phyloP scores from a whole-genome alignment of 1,140 invertebrate species.

The Phenacoccus solenopsis region DNA sequence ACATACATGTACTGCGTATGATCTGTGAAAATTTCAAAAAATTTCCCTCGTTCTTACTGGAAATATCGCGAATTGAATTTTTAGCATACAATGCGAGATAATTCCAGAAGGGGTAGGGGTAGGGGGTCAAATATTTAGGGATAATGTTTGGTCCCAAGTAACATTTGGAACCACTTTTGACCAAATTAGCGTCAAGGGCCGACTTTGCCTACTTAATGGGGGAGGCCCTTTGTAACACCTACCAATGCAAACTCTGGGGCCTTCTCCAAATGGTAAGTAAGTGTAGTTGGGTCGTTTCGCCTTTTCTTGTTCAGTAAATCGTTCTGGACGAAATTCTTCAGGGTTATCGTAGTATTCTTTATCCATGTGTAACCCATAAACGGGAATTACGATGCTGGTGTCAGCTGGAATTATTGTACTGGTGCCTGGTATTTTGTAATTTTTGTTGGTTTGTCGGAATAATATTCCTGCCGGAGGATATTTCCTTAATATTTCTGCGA shows the following conservation, averaged over 20 bases:
- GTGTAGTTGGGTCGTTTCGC: conserved; percentile 31
- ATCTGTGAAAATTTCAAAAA: too few species aligned
- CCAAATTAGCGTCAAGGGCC: too few species aligned
- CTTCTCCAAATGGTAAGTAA: conserved; percentile 54
- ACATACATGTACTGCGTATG: too few species aligned
- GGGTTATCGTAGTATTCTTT: conserved; percentile 49
- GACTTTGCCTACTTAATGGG: too few species aligned
- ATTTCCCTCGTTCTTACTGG: too few species aligned
- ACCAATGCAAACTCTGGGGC: conserved; percentile 52
- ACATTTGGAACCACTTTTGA: too few species aligned
- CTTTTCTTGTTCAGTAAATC: conserved; percentile 29
- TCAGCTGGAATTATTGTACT: conserved; percentile 37
- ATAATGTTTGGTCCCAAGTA: conserved; percentile 37
- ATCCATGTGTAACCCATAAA: conserved; percentile 48
- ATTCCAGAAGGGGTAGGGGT: too few species aligned
- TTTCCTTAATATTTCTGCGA: conserved; percentile 15
- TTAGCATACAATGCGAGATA: too few species aligned
- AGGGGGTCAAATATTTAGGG: conserved; percentile 40
- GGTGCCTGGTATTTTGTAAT: conserved; percentile 39
- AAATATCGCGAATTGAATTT: too few species aligned
- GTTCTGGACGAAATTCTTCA: conserved; percentile 49
- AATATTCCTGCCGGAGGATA: conserved; percentile 38
- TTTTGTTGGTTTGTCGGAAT: conserved; percentile 36
- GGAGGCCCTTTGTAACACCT: too few species aligned
- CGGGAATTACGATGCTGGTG: conserved; percentile 39